These are phyloP conservation scores for Sceliomorpha sp. DNA, from an alignment of 2,888 invertebrate genomes.

Conservation along the genomic window DNA sequence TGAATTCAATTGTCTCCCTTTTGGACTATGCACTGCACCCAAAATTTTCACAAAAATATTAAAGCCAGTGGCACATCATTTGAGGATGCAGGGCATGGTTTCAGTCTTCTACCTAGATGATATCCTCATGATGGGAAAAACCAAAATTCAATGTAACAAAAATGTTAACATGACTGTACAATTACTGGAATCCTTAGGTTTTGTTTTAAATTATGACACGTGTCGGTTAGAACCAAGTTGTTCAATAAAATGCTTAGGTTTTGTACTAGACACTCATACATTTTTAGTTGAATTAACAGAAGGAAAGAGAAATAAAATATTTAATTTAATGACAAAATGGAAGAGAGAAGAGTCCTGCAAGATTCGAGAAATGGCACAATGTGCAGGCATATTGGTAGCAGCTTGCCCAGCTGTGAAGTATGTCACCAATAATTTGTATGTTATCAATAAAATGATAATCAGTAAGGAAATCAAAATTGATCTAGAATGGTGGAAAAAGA, in stretches of 20 bases:
- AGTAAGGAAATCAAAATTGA: constrained; percentile 6
- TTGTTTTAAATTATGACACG: constrained; percentile 39
- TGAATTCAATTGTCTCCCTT: constrained; percentile 58
- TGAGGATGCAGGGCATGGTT: constrained; percentile 28
- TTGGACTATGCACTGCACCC: constrained; percentile 58
- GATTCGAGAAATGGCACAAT: constrained; percentile 33
- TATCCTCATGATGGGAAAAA: constrained; percentile 32
- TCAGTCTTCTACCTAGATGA: constrained; percentile 53
- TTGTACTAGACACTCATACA: constrained; percentile 22
- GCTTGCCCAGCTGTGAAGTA: constrained; percentile 44
- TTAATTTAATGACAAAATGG: constrained; percentile 9
- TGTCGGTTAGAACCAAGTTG: constrained; percentile 20
- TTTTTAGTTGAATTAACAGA: constrained; percentile 27
- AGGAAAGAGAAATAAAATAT: constrained; percentile 16
- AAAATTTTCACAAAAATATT: constrained; percentile 58
- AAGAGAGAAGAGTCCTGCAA: constrained; percentile 14
- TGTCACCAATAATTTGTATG: constrained; percentile 10
- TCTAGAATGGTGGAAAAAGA: constrained; percentile 27
- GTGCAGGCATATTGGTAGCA: constrained; percentile 24
- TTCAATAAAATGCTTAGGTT: constrained; percentile 33
- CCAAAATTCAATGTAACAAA: constrained; percentile 13
- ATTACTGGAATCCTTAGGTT: constrained; percentile 35
- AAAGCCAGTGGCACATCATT: constrained; percentile 49
- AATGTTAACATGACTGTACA: constrained; percentile 12
- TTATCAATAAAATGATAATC: constrained; percentile 4